Conservation (phyloP, 2,797 vertebrate species). For the Leucoraja ocellata region DNA sequence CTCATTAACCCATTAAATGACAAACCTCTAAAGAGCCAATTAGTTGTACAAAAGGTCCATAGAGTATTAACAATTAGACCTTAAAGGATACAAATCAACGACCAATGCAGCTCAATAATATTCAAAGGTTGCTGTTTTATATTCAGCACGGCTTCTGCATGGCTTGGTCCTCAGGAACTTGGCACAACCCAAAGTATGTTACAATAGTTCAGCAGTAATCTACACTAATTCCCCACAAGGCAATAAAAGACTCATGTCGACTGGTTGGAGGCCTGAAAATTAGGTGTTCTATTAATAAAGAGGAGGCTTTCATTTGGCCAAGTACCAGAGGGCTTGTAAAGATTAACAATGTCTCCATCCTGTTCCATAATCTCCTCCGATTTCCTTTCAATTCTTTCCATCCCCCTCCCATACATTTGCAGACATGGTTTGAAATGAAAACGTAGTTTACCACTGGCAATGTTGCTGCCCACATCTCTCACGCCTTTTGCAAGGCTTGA, state of each 20-base stretch:
- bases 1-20: constrained; percentile 53
- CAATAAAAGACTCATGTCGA: neutral
- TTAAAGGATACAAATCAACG: constrained; percentile 29
- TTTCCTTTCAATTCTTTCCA: neutral
- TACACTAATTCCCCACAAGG: constrained; percentile 6
- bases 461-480: neutral
- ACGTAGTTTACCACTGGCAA: too few relatives aligned
- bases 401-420: neutral
- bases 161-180: neutral
- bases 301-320: constrained; percentile 16
- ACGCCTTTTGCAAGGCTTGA: neutral
- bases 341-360: neutral
- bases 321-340: neutral
- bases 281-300: constrained; percentile 10
- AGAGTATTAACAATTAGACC: constrained; percentile 18
- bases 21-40: constrained; percentile 30
- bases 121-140: constrained; percentile 17
- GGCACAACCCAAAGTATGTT: constrained; percentile 1
- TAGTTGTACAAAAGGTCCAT: neutral
- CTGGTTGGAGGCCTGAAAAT: neutral
- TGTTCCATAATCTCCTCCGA: neutral
- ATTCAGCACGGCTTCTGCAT: neutral
- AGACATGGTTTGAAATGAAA: neutral
- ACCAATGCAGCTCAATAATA: constrained; percentile 36
- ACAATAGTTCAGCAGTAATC: constrained; percentile 28